A percentile compares a stretch with the other conserved stretches of the same genome.
phyloP scores from a whole-genome alignment of 2,113 vertebrate species.

The Callospermophilus lateralis region DNA sequence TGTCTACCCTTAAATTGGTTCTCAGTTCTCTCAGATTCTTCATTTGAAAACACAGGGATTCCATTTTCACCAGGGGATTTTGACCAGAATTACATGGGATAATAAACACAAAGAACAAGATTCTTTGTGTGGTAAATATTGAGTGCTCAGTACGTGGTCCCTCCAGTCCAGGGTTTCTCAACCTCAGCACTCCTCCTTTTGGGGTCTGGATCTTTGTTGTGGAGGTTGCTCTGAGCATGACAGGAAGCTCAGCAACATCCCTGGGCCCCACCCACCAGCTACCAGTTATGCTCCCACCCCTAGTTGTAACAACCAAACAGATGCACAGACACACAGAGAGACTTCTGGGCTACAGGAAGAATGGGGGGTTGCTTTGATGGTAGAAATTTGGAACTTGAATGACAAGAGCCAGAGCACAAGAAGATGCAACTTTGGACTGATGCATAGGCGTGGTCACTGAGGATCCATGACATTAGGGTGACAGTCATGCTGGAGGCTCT shows the following conservation, averaged over 20 bases:
- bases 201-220: background rate
- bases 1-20: background rate
- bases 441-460: too few species aligned
- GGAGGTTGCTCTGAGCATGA: background rate
- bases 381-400: background rate
- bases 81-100: background rate
- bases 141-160: background rate
- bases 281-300: background rate
- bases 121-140: background rate
- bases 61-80: background rate
- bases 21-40: background rate
- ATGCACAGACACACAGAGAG: too few species aligned
- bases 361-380: too few species aligned
- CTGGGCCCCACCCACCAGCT: too few species aligned
- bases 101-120: background rate
- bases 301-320: background rate
- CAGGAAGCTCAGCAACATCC: background rate
- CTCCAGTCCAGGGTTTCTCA: background rate
- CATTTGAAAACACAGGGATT: background rate
- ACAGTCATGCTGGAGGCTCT: too few species aligned
- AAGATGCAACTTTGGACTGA: background rate
- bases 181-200: background rate
- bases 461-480: too few species aligned
- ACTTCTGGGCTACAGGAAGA: background rate
- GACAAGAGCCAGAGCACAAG: background rate